These are phyloP conservation scores for Elgaria multicarinata DNA, from an alignment of 2,113 vertebrate genomes.

Conservation along the genomic window DNA sequence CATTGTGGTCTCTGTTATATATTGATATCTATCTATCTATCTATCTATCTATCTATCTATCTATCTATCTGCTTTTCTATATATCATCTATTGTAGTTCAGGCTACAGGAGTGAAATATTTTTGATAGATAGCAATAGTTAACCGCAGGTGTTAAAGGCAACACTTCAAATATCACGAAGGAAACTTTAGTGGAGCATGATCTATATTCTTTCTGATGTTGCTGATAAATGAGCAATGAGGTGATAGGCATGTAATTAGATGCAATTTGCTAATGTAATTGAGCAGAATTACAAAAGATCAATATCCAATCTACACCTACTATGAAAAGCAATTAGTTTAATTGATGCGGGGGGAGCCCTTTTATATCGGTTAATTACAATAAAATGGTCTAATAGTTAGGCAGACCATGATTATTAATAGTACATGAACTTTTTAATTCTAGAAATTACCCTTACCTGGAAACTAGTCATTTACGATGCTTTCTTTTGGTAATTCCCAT, in stretches of 20 bases:
- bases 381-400: slow-evolving; percentile 75
- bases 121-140: slow-evolving; percentile 51
- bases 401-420: slow-evolving; percentile 76
- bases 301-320: slow-evolving; percentile 79
- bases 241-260: slow-evolving; percentile 76
- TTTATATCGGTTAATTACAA: slow-evolving; percentile 75
- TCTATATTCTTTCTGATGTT: slow-evolving; percentile 57
- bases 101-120: slow-evolving; percentile 29
- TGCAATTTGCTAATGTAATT: slow-evolving; percentile 81
- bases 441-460: slow-evolving; percentile 71
- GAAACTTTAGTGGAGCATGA: slow-evolving; percentile 57
- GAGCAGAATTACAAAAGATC: slow-evolving; percentile 75
- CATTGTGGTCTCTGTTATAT: neutral
- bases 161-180: slow-evolving; percentile 59
- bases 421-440: slow-evolving; percentile 72
- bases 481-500: slow-evolving; percentile 19
- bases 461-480: slow-evolving; percentile 28
- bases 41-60: too few species aligned
- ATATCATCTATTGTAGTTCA: neutral
- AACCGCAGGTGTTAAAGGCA: slow-evolving; percentile 60
- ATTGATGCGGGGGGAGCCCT: slow-evolving; percentile 68
- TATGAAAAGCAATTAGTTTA: slow-evolving; percentile 80
- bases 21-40: neutral
- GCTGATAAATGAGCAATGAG: slow-evolving; percentile 74
- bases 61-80: too few species aligned